Percentiles rank a stretch among this genome's conserved stretches.
phyloP scores from a whole-genome alignment of 2,888 invertebrate genomes.

The Ctenicera cuprea region DNA sequence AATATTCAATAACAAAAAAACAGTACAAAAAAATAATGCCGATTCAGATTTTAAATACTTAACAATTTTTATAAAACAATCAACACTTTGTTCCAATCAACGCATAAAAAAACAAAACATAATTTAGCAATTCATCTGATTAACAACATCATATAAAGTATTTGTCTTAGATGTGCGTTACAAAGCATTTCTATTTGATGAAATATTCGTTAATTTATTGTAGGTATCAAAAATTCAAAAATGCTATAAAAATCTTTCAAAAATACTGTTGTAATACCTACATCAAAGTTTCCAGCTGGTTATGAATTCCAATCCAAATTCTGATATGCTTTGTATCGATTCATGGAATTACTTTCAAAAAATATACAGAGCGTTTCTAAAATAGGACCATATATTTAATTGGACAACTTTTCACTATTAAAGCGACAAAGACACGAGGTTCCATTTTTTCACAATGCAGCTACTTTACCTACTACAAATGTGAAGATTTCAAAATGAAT shows the following conservation, averaged over 20 bases:
- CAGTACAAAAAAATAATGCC: constrained; percentile 37
- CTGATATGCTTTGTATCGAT: constrained; percentile 55
- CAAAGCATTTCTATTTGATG: constrained; percentile 56
- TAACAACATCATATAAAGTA: constrained; percentile 31
- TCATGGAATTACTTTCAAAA: constrained; percentile 48
- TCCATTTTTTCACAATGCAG: constrained; percentile 59
- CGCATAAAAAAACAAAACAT: constrained; percentile 45
- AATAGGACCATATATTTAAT: constrained; percentile 54
- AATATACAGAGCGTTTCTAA: constrained; percentile 54
- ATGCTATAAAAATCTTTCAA: constrained; percentile 56
- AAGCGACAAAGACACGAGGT: constrained; percentile 65
- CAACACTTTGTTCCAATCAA: constrained; percentile 26
- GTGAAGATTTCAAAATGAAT: constrained; percentile 45
- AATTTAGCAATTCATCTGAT: constrained; percentile 14
- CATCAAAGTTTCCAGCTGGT: constrained; percentile 38
- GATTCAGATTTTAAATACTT: constrained; percentile 1
- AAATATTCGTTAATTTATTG: constrained; percentile 55
- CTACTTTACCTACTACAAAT: constrained; percentile 54
- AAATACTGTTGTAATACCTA: constrained; percentile 47
- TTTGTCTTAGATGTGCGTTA: constrained; percentile 46
- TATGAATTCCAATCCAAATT: constrained; percentile 45
- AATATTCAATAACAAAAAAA: constrained; percentile 54
- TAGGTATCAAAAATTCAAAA: constrained; percentile 64
- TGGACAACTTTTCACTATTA: constrained; percentile 62
- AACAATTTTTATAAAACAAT: constrained; percentile 42